These are phyloP conservation scores for Seriola quinqueradiata DNA, from an alignment of 2,113 vertebrate genomes.

Conservation along the genomic window DNA sequence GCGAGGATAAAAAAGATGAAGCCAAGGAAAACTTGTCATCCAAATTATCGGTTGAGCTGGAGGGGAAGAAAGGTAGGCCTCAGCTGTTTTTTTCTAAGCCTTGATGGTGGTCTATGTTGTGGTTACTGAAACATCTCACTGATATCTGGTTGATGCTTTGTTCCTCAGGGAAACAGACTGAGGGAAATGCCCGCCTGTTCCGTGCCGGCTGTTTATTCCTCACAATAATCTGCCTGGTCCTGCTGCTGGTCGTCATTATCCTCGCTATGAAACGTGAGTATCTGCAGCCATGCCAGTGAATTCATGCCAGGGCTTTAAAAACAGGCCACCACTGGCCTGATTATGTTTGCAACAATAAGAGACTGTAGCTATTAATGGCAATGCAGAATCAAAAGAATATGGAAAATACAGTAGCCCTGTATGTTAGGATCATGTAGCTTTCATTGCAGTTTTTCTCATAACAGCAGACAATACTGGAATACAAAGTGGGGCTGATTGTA, in stretches of 20 bases:
- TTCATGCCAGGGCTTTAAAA: neutral
- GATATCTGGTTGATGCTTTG: conserved; percentile 14
- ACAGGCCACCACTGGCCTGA: neutral
- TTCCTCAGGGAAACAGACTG: conserved; percentile 36
- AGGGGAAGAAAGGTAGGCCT: conserved; percentile 52
- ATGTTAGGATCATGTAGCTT: neutral
- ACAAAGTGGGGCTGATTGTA: neutral
- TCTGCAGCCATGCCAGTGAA: conserved; percentile 23
- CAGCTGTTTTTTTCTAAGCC: neutral
- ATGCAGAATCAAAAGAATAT: neutral
- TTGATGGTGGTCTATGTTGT: conserved; percentile 5
- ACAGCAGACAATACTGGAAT: neutral
- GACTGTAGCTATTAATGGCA: neutral
- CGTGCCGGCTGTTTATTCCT: conserved; percentile 61
- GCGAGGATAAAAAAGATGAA: conserved; percentile 49
- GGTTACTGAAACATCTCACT: neutral
- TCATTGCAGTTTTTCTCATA: neutral
- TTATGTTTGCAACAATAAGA: neutral
- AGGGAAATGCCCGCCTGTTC: conserved; percentile 48
- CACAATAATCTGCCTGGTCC: conserved; percentile 58
- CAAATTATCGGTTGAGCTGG: conserved; percentile 59
- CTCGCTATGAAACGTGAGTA: conserved; percentile 77
- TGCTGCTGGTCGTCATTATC: conserved; percentile 65
- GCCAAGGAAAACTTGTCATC: conserved; percentile 28
- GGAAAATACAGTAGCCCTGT: too few species aligned